Evolutionary conservation across 92 coral and sea anemone genomes (phyloP).

Genomic region (Galaxea fascicularis): DNA sequence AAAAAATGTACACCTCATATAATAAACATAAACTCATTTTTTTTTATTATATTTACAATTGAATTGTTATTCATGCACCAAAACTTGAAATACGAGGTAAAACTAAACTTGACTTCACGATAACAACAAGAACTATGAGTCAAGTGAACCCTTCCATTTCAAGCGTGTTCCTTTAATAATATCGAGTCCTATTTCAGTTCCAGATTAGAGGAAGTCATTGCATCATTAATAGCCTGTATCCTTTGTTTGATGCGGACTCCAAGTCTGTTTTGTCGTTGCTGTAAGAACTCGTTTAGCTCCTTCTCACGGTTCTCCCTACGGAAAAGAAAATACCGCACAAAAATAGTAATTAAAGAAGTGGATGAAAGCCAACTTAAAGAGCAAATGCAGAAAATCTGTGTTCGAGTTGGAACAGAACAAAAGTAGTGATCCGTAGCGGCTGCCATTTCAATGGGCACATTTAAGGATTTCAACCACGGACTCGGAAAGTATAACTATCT

Average conservation of each 20-base stretch:
- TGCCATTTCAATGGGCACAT: not conserved
- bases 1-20: not conserved
- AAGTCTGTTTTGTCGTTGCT: slow-evolving; percentile 87
- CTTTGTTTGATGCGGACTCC: slow-evolving; percentile 86
- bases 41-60: slow-evolving; percentile 5
- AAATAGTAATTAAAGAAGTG: not conserved
- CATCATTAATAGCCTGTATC: slow-evolving; percentile 75
- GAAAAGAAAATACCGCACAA: not conserved
- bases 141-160: not conserved
- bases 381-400: not conserved
- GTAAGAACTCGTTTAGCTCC: slow-evolving; percentile 81
- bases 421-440: not conserved
- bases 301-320: slow-evolving; percentile 88
- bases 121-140: not conserved
- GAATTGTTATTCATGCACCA: not conserved
- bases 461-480: not conserved
- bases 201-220: slow-evolving; percentile 66
- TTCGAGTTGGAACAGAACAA: not conserved
- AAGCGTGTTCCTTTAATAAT: not conserved
- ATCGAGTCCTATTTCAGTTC: slow-evolving; percentile 57
- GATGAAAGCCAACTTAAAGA: not conserved
- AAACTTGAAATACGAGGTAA: not conserved
- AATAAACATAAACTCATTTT: not conserved
- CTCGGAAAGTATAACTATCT: too few species aligned
- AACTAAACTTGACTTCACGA: not conserved